Base-by-base conservation (phyloP, 2,888 invertebrate species). In the Nyleta sp. region DNA sequence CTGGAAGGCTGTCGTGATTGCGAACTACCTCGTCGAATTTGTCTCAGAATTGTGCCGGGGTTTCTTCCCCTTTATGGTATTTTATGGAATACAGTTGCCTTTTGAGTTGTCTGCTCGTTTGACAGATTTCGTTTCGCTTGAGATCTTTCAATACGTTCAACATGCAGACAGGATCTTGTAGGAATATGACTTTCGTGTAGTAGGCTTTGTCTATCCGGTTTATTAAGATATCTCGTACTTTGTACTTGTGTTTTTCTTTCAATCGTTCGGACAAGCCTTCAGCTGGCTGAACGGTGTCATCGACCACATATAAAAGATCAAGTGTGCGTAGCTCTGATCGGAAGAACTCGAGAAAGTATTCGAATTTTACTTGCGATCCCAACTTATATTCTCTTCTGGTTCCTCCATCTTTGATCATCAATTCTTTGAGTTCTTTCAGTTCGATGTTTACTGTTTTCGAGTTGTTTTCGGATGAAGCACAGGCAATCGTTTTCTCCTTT, bases 191-290 rank as follows among this genome's bases (percentile, higher is more conserved):
- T 62, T 70, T 77, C 10, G 78, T 74, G 60, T 82, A 71, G 57
- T 80, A 79, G 33, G 67, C 31, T 42, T 79, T 59, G 65, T 82
- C 81, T 57, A 82, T 31, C 40, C 60, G 74, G 55, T 82, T 80
- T 13, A 80, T 75, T 31, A 82, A 52, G 18, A 82, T 80, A 20
- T 79, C 80, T 55, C 80, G 65, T 31, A 80, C 79, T 60, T 78
- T 82, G 22, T 67, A 79, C 13, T 48, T 67, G 20, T 79, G 77
- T 40, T 75, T 79, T 28, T 77, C 77, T 62, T 68, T 68, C n/a
- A 68, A 44, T 17, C 40, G 24, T 17, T 77, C 77, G 11, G 67
- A 55, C 38, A 77, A 57, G 15, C 67, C 65, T 65, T 65, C 73
- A 35, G 70, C 62, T 24, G 62, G 62, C 48, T 52, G 55, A 13